Percentiles rank a stretch among this genome's conserved stretches.
These are phyloP conservation scores for Pachycephala philippinensis DNA, from an alignment of 2,113 vertebrate species.

Conservation along the genomic window DNA sequence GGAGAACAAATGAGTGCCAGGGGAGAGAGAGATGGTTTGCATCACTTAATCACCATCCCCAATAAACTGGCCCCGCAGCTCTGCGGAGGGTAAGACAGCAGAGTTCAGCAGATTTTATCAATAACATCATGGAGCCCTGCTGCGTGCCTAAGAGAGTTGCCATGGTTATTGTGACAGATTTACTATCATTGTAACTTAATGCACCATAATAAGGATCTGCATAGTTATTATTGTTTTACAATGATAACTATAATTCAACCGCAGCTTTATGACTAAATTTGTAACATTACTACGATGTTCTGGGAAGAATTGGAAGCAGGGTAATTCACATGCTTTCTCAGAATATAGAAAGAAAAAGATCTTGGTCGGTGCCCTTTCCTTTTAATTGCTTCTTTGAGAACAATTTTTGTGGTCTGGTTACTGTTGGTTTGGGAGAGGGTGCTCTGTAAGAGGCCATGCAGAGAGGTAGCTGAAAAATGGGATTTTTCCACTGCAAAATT, in stretches of 20 bases:
- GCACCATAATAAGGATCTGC: conserved; percentile 56
- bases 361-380: not conserved
- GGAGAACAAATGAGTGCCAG: conserved; percentile 31
- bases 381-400: conserved; percentile 27
- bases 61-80: conserved; percentile 47
- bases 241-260: conserved; percentile 57
- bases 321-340: conserved; percentile 36
- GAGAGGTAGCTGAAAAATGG: conserved; percentile 40
- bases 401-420: conserved; percentile 47
- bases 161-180: conserved; percentile 70
- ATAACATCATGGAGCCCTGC: conserved; percentile 51
- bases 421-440: conserved; percentile 44
- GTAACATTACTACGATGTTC: conserved; percentile 42
- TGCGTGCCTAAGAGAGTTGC: conserved; percentile 55
- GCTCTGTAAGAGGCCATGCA: not conserved
- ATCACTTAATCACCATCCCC: conserved; percentile 51
- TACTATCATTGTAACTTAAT: conserved; percentile 64
- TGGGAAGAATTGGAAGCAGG: conserved; percentile 14
- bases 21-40: conserved; percentile 57
- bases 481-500: conserved; percentile 49
- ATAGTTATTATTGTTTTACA: conserved; percentile 67
- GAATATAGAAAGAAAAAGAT: conserved; percentile 25
- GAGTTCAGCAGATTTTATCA: conserved; percentile 71
- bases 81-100: conserved; percentile 54
- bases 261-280: conserved; percentile 56